Base-by-base conservation (phyloP, 2,113 vertebrate genomes). In the Lichenostomus cassidix region DNA sequence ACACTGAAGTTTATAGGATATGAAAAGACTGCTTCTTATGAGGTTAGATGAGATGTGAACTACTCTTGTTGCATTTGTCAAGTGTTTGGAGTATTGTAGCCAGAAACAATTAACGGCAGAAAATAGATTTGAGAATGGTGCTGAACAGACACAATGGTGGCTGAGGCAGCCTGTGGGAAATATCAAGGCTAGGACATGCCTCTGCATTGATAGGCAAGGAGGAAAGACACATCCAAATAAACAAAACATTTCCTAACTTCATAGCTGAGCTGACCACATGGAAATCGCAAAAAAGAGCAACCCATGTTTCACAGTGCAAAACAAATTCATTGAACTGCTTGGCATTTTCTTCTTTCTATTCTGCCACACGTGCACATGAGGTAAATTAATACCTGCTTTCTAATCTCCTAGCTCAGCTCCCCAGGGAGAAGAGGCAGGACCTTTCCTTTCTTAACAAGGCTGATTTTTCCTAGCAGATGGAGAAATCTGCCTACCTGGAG, bases 1-100 rank as follows among this genome's bases (percentile, higher is more conserved):
- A 92, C 87, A 94, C 39, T 81, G 39, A 87, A 44, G 41, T 67
- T 92, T 74, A 96, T 87, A 60, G 55, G 59, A 47, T 90, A 89
- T 83, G 93, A 92, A 87, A 92, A 87, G 47, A 41, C n/a, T 64
- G 31, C 59, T 73, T 52, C 67, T 56, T 82, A 65, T 52, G 92
- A 20, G 0, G 33, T 50, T 58, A 64, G 67, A 92, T 91, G 83
- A 91, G 76, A 94, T 50, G 28, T 42, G 91, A 95, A 83, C 46
- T 52, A 41, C n/a, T 95, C 73, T 76, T 35, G 42, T 74, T 88
- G 25, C 50, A 65, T 87, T 89, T 90, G 76, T 92, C 90, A 92
- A 49, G 69, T 6, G 62, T 46, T 68, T 42, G 41, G 31, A 65
- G 22, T 14, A 53, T 15, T 46, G 46, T 58, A 83, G 87, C 27